A percentile compares a stretch with the other conserved stretches of the same genome.
Evolutionary conservation across 1,140 invertebrate genomes (phyloP).

Genomic region (Drosophila neocordata): DNA sequence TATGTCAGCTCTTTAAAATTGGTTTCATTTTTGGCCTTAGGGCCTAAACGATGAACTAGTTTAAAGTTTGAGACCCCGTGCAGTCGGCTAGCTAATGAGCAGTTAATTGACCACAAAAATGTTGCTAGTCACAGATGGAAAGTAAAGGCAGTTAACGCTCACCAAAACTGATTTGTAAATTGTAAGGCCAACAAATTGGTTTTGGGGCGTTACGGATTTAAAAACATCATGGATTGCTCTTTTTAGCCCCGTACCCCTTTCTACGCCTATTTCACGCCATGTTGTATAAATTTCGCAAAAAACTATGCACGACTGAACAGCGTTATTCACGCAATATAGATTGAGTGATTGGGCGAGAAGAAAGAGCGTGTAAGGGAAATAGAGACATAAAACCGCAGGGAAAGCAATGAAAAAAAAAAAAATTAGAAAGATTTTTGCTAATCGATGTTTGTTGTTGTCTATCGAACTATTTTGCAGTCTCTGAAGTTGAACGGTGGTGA

Average conservation of each 20-base stretch:
- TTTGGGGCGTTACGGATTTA: slow-evolving; percentile 66
- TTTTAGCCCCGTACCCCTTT: slow-evolving; percentile 9
- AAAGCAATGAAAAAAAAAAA: slow-evolving; percentile 40
- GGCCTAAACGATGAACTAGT: slow-evolving; percentile 22
- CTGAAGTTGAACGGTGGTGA: slow-evolving; percentile 72
- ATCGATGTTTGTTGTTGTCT: slow-evolving; percentile 36
- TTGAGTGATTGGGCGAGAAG: slow-evolving; percentile 36
- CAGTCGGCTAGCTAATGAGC: slow-evolving; percentile 39
- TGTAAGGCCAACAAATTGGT: slow-evolving; percentile 73
- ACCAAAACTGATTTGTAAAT: slow-evolving; percentile 60
- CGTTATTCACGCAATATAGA: slow-evolving; percentile 51
- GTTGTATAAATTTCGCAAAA: slow-evolving; percentile 46
- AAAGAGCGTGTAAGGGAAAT: slow-evolving; percentile 3
- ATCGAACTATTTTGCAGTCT: slow-evolving; percentile 66
- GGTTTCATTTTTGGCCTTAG: slow-evolving; percentile 7
- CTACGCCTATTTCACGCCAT: slow-evolving; percentile 29
- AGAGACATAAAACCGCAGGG: slow-evolving; percentile 47
- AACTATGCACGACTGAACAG: slow-evolving; percentile 66
- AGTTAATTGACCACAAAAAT: slow-evolving; percentile 76
- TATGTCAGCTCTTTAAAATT: slow-evolving; percentile 26
- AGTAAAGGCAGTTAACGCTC: slow-evolving; percentile 41
- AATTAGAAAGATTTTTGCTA: slow-evolving; percentile 49
- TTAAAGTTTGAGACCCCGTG: slow-evolving; percentile 18
- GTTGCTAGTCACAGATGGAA: slow-evolving; percentile 28
- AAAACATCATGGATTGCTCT: slow-evolving; percentile 24